phyloP scores from a whole-genome alignment of 2,797 vertebrate genomes.

The Ceyx erithaca region DNA sequence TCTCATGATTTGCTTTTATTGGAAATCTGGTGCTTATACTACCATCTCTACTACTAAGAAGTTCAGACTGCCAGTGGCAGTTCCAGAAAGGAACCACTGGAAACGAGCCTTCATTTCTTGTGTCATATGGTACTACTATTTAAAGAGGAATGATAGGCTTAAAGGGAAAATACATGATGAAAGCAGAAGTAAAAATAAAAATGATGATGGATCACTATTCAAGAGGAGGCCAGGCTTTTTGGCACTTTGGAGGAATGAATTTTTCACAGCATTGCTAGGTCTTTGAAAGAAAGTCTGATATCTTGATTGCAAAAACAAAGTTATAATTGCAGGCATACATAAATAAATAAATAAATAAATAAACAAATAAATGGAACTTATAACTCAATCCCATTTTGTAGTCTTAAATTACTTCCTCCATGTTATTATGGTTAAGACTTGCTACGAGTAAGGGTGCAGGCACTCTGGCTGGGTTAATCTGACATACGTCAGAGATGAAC shows the following conservation, averaged over 20 bases:
- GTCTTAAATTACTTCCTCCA: background rate
- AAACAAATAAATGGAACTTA: background rate
- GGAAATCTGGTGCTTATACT: background rate
- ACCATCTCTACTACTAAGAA: background rate
- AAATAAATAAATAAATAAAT: background rate
- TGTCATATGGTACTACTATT: conserved; percentile 23
- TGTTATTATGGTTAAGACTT: background rate
- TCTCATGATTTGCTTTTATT: background rate
- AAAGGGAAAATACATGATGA: conserved; percentile 30
- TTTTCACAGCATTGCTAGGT: background rate
- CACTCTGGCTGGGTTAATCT: background rate
- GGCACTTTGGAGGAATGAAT: background rate
- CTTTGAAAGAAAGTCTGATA: background rate
- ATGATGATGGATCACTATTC: background rate
- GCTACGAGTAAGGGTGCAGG: background rate
- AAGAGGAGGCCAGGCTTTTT: background rate
- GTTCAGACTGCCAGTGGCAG: background rate
- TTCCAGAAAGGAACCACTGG: background rate
- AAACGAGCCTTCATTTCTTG: background rate
- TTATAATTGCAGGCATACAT: background rate
- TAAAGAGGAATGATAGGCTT: conserved; percentile 36
- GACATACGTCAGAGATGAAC: background rate
- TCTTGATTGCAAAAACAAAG: background rate
- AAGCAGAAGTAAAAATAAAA: conserved; percentile 60
- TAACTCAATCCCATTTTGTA: background rate